Conservation (phyloP, 1,140 invertebrate species). For the Dinoponera quadriceps region DNA sequence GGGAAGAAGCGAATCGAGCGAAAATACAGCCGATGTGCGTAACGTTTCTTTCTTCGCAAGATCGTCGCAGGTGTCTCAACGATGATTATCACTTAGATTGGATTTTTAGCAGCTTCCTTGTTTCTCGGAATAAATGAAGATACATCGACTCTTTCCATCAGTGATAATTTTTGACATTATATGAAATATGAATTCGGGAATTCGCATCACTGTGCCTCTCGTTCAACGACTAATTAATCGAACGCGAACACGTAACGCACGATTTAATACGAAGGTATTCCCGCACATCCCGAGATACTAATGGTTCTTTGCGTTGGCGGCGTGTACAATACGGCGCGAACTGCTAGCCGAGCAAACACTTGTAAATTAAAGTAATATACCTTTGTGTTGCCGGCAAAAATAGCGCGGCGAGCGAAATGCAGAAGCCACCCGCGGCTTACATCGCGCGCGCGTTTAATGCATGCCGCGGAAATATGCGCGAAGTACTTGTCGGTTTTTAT, state of each 20-base stretch:
- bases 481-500: conserved; percentile 53
- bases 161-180: too few species aligned
- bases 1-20: too few species aligned
- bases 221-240: background rate
- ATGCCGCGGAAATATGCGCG: conserved; percentile 41
- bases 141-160: too few species aligned
- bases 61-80: too few species aligned
- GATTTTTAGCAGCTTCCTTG: too few species aligned
- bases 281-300: background rate
- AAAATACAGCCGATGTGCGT: too few species aligned
- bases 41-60: too few species aligned
- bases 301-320: conserved; percentile 5
- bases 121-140: too few species aligned
- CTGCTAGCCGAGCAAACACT: conserved; percentile 12
- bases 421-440: conserved; percentile 38
- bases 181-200: too few species aligned
- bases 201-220: background rate
- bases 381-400: conserved; percentile 41
- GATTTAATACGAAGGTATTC: conserved; percentile 30
- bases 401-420: conserved; percentile 27
- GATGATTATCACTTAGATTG: too few species aligned
- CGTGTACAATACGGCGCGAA: background rate
- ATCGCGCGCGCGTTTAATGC: conserved; percentile 51
- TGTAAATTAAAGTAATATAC: conserved; percentile 56
- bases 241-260: background rate